Percentiles rank a stretch among this genome's conserved stretches.
Evolutionary conservation across 2,888 invertebrate species (phyloP).

Genomic region (Stenodera caucasica): DNA sequence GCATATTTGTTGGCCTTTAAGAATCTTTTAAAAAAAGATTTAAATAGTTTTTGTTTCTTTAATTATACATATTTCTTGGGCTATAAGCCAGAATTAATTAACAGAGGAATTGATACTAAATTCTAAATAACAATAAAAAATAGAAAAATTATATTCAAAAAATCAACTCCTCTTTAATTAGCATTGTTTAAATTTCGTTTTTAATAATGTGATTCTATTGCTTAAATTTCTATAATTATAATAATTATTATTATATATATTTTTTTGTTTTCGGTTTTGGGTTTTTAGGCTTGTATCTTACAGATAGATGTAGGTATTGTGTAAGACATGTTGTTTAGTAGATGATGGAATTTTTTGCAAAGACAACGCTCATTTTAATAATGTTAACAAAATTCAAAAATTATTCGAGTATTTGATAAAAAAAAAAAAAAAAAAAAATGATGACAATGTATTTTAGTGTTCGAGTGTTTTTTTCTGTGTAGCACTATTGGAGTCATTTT

Average conservation of each 20-base stretch:
- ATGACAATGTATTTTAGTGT: slow-evolving; percentile 28
- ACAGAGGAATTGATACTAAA: slow-evolving; percentile 44
- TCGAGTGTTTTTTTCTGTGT: slow-evolving; percentile 47
- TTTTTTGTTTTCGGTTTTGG: slow-evolving; percentile 42
- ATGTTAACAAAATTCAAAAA: slow-evolving; percentile 33
- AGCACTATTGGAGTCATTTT: slow-evolving; percentile 42
- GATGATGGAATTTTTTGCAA: not conserved
- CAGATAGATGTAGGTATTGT: slow-evolving; percentile 36
- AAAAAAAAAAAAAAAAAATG: slow-evolving; percentile 20
- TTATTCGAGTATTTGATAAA: slow-evolving; percentile 24
- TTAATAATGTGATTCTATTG: slow-evolving; percentile 44
- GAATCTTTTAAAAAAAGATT: slow-evolving; percentile 49
- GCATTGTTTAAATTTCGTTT: slow-evolving; percentile 30
- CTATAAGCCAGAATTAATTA: slow-evolving; percentile 46
- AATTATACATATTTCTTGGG: slow-evolving; percentile 40
- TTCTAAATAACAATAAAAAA: slow-evolving; percentile 13
- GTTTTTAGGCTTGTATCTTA: slow-evolving; percentile 46
- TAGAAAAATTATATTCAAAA: slow-evolving; percentile 10
- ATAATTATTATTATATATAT: not conserved
- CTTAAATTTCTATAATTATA: slow-evolving; percentile 36
- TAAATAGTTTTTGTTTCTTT: slow-evolving; percentile 43
- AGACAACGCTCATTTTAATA: slow-evolving; percentile 19
- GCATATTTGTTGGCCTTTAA: slow-evolving; percentile 46
- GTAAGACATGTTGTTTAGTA: slow-evolving; percentile 26
- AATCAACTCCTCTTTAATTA: slow-evolving; percentile 42